A percentile compares a stretch with the other conserved stretches of the same genome.
Conservation (phyloP, 2,797 vertebrate genomes). For the Leptodactylus fallax region DNA sequence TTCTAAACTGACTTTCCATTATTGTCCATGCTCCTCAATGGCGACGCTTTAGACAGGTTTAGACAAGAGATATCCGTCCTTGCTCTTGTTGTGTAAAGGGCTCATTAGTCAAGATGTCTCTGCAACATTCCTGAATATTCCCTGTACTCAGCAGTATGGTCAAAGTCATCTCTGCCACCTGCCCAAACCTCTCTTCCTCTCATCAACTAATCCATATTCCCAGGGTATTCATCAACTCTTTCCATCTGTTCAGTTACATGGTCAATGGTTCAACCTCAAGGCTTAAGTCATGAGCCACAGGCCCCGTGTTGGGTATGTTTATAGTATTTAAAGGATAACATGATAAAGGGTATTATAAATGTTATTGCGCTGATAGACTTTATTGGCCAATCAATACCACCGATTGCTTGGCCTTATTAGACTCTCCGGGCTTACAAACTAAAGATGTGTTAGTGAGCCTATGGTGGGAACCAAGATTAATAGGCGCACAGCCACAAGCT, state of each 20-base stretch:
- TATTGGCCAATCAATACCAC: constrained; percentile 35
- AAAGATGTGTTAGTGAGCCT: not conserved
- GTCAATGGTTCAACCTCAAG: constrained; percentile 50
- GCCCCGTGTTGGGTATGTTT: constrained; percentile 36
- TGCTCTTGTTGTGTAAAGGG: constrained; percentile 24
- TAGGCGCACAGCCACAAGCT: not conserved
- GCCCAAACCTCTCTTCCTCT: constrained; percentile 48
- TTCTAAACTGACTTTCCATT: not conserved
- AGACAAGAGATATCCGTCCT: constrained; percentile 34
- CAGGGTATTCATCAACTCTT: constrained; percentile 38
- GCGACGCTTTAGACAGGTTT: not conserved
- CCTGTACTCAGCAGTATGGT: constrained; percentile 32
- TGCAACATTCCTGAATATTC: constrained; percentile 40
- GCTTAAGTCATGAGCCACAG: constrained; percentile 34
- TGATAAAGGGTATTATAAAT: constrained; percentile 9
- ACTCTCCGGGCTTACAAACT: not conserved
- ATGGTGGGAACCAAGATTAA: not conserved
- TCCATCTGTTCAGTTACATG: constrained; percentile 46
- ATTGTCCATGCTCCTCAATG: not conserved
- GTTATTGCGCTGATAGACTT: constrained; percentile 19
- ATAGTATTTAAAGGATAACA: constrained; percentile 20
- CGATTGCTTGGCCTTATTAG: constrained; percentile 14
- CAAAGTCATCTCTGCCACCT: constrained; percentile 43
- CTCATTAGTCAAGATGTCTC: constrained; percentile 49
- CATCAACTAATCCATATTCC: constrained; percentile 50